Base-by-base conservation (phyloP, 64 coral and sea anemone species). In the Actinia tenebrosa region DNA sequence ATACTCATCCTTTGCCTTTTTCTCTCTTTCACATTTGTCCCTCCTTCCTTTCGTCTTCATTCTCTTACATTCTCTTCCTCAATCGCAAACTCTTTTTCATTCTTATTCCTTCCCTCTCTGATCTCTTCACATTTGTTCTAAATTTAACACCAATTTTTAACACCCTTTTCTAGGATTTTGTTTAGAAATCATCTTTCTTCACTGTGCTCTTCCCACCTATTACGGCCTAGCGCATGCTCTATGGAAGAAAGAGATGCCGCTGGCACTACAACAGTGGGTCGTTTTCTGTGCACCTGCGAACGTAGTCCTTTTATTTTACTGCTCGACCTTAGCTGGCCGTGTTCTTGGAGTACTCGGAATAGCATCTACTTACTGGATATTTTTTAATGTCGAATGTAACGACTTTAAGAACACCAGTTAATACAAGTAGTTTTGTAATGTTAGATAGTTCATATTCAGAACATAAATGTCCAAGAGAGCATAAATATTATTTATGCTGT, bases 251-350 rank as follows among this genome's bases (percentile, higher is more conserved):
- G 91, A 96, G 56, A 88, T 96, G 54, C 86, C 94, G 18, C 78
- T 93, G 27, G 16, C 64, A 60, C 77, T 71, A 56, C 94, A 96
- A 44, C 91, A 93, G 71, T 54, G 82, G 88, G 89, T 86, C 4
- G 71, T 96, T 44, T 83, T 96, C 19, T 88, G 83, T 25, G 94
- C 91, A n/a, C 94, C 94, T 30, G 89, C 86, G 16, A 92, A 93
- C 55, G 91, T 96, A 18, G 94, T 90, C 14, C 86, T 93, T 13
- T 13, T 96, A 17, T 82, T 96, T 52, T 96, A 96, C 91, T 92
- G 91, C 60, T 93, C 91, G 75, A 96, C 91, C 45, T 80, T 93
- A 30, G 88, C 91, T 46, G 94, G 84, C 80, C 84, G 88, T 83
- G 79, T 96, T 52, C 88, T 96, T 42, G 94, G 94, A 8, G 16